Percentiles rank a stretch among this genome's conserved stretches.
Conservation (phyloP, 2,113 vertebrate genomes). For the Labeo catla region DNA sequence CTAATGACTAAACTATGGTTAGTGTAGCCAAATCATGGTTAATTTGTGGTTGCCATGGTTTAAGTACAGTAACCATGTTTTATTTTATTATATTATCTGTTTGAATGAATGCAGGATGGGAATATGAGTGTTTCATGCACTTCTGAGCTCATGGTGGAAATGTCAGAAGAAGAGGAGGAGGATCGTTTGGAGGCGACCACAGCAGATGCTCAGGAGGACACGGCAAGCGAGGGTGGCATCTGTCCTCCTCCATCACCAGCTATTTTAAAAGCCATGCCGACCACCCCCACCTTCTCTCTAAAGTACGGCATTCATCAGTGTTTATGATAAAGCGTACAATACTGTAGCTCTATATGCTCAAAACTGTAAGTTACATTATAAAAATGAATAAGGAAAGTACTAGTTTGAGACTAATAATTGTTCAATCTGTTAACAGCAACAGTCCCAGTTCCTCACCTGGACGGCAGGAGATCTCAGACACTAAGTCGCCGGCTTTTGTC, state of each 20-base stretch:
- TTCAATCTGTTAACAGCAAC: constrained; percentile 56
- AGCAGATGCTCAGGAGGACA: constrained; percentile 13
- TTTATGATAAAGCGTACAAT: not conserved
- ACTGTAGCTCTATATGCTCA: not conserved
- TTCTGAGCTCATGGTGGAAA: constrained; percentile 44
- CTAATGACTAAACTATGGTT: no score
- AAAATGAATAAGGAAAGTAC: not conserved
- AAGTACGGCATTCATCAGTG: constrained; percentile 57
- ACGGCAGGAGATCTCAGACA: constrained; percentile 46
- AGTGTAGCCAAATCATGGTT: no score
- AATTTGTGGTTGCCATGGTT: no score
- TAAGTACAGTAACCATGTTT: no score
- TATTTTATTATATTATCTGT: not conserved
- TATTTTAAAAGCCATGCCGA: constrained; percentile 53
- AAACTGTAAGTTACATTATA: not conserved
- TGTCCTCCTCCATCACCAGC: constrained; percentile 47
- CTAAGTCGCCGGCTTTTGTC: constrained; percentile 71
- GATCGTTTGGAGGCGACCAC: constrained; percentile 41
- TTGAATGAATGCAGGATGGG: constrained; percentile 49
- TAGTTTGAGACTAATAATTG: not conserved
- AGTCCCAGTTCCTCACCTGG: constrained; percentile 62
- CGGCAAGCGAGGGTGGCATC: constrained; percentile 41
- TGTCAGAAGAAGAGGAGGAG: constrained; percentile 41
- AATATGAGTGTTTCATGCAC: constrained; percentile 26
- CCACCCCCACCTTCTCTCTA: constrained; percentile 67